phyloP scores from a whole-genome alignment of 1,140 invertebrate genomes.

The Drosophila arawakana region DNA sequence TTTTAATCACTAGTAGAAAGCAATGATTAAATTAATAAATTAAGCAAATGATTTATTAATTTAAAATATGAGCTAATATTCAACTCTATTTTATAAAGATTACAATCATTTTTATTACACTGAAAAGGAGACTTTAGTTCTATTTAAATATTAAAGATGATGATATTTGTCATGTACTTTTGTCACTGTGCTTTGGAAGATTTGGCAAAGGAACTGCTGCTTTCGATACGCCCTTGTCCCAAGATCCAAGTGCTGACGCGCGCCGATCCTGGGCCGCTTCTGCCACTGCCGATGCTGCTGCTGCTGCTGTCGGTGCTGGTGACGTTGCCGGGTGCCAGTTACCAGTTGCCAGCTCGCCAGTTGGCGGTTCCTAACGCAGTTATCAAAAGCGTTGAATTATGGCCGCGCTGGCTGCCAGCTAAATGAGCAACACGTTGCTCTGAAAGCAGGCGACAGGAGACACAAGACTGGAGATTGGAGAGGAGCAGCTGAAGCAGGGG shows the following conservation, averaged over 20 bases:
- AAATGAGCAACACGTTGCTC: slow-evolving; percentile 76
- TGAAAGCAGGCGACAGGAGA: slow-evolving; percentile 2
- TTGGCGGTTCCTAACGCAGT: slow-evolving; percentile 69
- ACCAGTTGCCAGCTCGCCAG: slow-evolving; percentile 3
- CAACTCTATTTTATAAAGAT: too few relatives aligned
- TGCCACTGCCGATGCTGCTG: neutral
- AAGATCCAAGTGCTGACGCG: slow-evolving; percentile 66
- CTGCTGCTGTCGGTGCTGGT: slow-evolving; percentile 4
- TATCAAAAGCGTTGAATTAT: slow-evolving; percentile 82
- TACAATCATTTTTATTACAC: too few relatives aligned
- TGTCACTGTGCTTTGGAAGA: slow-evolving; percentile 18
- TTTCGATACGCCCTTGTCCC: slow-evolving; percentile 28
- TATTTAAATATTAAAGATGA: too few relatives aligned
- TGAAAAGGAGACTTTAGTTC: too few relatives aligned
- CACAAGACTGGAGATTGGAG: slow-evolving; percentile 1
- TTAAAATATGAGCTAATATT: too few relatives aligned
- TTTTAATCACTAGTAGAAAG: too few relatives aligned
- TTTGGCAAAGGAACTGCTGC: slow-evolving; percentile 6
- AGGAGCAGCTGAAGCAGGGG: neutral
- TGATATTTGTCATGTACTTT: neutral
- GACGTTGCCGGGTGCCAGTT: slow-evolving; percentile 7
- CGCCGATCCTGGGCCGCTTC: slow-evolving; percentile 59
- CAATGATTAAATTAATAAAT: too few relatives aligned
- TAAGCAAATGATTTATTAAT: too few relatives aligned
- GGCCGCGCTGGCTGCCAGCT: slow-evolving; percentile 73